Conservation (phyloP, 2,113 vertebrate species). For the Leucopternis melanops region DNA sequence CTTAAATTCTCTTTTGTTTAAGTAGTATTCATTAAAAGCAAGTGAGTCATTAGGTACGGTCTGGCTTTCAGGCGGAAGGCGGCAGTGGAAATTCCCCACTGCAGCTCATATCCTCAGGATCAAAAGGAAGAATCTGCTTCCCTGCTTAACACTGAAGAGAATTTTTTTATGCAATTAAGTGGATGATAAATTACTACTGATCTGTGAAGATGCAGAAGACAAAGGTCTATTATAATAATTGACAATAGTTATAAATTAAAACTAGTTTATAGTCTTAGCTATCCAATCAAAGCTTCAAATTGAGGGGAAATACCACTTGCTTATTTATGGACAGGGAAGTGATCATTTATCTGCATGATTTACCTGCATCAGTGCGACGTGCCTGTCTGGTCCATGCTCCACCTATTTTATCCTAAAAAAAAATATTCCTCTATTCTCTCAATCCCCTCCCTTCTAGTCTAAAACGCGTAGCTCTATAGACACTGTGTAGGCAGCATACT, state of each 20-base stretch:
- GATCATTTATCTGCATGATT: not conserved
- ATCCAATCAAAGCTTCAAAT: not conserved
- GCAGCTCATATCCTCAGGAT: not conserved
- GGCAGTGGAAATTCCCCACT: not conserved
- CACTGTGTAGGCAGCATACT: not conserved
- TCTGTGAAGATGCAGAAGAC: not conserved
- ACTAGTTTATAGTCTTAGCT: not conserved
- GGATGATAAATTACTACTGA: conserved; percentile 14
- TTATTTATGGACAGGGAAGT: not conserved
- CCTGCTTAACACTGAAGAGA: not conserved
- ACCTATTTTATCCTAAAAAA: not conserved
- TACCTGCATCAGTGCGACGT: not conserved
- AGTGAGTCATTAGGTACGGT: not conserved
- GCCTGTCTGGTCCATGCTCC: not conserved
- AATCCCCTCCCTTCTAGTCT: not conserved
- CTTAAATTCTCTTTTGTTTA: not conserved
- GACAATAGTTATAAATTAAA: not conserved
- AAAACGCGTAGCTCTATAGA: not conserved
- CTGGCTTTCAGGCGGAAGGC: not conserved
- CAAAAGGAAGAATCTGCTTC: not conserved
- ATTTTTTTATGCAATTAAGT: not conserved
- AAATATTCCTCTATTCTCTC: not conserved
- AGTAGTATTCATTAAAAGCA: not conserved
- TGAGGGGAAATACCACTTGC: not conserved
- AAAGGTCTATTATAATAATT: not conserved